phyloP scores from a whole-genome alignment of 30 jellyfish, hydroid and myxozoan species.

The Mastigias papua region DNA sequence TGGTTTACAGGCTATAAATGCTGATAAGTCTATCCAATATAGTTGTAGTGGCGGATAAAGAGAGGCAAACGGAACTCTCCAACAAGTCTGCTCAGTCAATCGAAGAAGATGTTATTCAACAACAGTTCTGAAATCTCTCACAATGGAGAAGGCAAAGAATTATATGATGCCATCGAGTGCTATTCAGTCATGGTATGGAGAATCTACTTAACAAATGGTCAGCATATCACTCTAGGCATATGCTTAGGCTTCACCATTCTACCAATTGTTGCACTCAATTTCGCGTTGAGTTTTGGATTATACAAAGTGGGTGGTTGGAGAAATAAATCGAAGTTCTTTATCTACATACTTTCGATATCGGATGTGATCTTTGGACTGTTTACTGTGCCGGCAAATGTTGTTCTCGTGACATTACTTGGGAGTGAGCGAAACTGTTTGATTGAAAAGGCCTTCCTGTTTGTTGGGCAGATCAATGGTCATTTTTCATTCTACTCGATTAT shows the following conservation, averaged over 20 bases:
- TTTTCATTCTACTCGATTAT: slow-evolving; percentile 43
- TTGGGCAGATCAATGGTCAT: slow-evolving; percentile 66
- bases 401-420: slow-evolving; percentile 15
- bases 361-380: slow-evolving; percentile 51
- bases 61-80: too few relatives aligned
- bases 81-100: too few relatives aligned
- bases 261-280: slow-evolving; percentile 23
- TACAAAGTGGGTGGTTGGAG: slow-evolving; percentile 31
- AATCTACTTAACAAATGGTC: neutral
- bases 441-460: slow-evolving; percentile 27
- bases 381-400: slow-evolving; percentile 26
- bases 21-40: too few relatives aligned
- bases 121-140: neutral
- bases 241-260: slow-evolving; percentile 23
- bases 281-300: slow-evolving; percentile 41
- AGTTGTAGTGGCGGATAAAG: too few relatives aligned
- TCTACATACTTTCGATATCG: slow-evolving; percentile 34
- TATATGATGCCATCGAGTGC: slow-evolving; percentile 1
- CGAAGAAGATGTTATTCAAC: too few relatives aligned
- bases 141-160: neutral
- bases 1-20: too few relatives aligned
- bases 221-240: slow-evolving; percentile 13
- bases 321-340: slow-evolving; percentile 23
- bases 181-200: slow-evolving; percentile 49
- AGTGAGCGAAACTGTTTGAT: slow-evolving; percentile 60